Percentiles rank a stretch among this genome's conserved stretches.
Evolutionary conservation across 2,113 vertebrate species (phyloP).

Genomic region (Barbus barbus): DNA sequence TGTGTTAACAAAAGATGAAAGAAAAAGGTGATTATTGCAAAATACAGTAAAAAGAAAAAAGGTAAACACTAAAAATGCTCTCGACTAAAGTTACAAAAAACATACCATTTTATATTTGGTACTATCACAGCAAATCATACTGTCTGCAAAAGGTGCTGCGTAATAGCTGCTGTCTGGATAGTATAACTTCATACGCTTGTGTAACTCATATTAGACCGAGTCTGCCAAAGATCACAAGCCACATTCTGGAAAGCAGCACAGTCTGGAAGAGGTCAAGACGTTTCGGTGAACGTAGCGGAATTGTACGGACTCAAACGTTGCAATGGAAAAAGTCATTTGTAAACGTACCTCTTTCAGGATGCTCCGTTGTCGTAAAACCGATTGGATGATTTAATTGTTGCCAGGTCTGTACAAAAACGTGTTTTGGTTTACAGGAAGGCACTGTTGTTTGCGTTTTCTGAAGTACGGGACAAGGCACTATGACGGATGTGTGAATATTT

Average conservation of each 20-base stretch:
- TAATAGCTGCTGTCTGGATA: conserved; percentile 26
- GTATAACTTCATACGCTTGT: conserved; percentile 22
- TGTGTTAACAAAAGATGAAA: conserved; percentile 39
- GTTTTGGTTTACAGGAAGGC: conserved; percentile 22
- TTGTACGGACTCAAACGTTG: too few relatives aligned
- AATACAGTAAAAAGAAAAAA: conserved; percentile 40
- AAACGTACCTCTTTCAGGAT: conserved; percentile 40
- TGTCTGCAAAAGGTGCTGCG: conserved; percentile 33
- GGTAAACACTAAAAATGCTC: conserved; percentile 51
- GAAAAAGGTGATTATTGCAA: conserved; percentile 43
- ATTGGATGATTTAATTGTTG: not conserved
- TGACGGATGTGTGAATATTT: conserved; percentile 13
- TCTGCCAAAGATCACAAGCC: conserved; percentile 33
- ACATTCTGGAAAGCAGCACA: conserved; percentile 30
- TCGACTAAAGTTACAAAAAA: conserved; percentile 38
- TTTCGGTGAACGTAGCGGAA: conserved; percentile 12
- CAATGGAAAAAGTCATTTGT: too few relatives aligned
- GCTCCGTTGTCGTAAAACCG: not conserved
- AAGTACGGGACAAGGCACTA: conserved; percentile 1
- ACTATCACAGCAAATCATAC: conserved; percentile 53
- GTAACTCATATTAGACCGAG: not conserved
- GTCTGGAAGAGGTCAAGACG: conserved; percentile 19
- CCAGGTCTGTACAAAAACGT: not conserved
- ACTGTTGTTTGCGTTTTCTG: not conserved
- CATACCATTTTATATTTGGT: conserved; percentile 53